phyloP scores from a whole-genome alignment of 2,113 vertebrate species.

The Ophthalmolycus amberensis region DNA sequence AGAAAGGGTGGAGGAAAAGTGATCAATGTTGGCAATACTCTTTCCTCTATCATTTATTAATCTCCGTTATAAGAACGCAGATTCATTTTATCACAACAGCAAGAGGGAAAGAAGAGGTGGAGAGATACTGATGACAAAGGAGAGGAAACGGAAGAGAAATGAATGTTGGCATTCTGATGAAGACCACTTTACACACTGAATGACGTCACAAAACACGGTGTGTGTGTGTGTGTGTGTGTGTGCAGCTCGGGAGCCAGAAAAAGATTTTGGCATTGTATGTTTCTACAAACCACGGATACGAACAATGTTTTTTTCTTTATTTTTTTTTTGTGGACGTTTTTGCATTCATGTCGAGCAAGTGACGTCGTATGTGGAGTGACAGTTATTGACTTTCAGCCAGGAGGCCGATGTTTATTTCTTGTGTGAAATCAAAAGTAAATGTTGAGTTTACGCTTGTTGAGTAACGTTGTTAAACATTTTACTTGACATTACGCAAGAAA shows the following conservation, averaged over 20 bases:
- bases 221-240: background rate
- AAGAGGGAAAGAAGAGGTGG: background rate
- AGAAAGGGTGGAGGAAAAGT: background rate
- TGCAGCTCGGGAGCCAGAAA: background rate
- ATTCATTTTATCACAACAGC: constrained; percentile 22
- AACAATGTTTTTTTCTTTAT: no score
- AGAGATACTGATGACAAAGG: background rate
- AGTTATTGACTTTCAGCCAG: no score
- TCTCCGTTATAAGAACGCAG: constrained; percentile 25
- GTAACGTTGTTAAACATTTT: no score
- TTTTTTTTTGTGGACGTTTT: no score
- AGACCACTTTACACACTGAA: background rate
- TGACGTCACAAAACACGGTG: background rate
- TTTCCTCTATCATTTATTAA: constrained; percentile 13
- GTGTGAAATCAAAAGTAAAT: no score
- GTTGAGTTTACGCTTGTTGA: no score
- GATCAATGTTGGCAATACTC: background rate
- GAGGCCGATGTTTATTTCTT: no score
- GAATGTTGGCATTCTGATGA: background rate
- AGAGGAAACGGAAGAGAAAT: background rate
- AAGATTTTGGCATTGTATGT: no score
- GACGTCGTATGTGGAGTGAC: no score
- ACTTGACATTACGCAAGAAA: no score
- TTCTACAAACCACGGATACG: no score
- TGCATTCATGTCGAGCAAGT: no score